Conservation (phyloP, 2,113 vertebrate species). For the Dendropsophus ebraccatus region DNA sequence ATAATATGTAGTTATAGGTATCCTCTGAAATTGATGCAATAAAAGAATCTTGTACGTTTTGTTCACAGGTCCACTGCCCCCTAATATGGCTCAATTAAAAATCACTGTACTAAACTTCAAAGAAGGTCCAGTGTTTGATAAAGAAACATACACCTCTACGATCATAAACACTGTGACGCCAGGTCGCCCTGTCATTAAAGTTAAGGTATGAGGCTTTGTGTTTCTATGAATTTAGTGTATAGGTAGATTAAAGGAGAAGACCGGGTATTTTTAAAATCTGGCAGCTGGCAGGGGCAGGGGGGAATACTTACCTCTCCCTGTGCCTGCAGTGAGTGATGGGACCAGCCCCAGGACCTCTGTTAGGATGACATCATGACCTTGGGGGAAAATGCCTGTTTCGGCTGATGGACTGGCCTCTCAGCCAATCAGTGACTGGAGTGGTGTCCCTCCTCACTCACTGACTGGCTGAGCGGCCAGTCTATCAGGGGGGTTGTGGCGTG, state of each 20-base stretch:
- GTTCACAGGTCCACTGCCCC: conserved; percentile 56
- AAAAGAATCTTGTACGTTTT: not conserved
- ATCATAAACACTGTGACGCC: conserved; percentile 71
- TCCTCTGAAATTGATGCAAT: not conserved
- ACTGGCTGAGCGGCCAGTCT: no score
- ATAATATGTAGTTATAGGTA: not conserved
- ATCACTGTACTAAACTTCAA: conserved; percentile 67
- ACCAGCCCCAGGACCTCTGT: no score
- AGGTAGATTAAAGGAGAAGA: not conserved
- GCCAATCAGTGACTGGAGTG: no score
- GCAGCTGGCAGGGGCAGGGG: no score
- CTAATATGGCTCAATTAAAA: conserved; percentile 56
- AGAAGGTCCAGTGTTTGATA: conserved; percentile 71
- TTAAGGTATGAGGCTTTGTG: conserved; percentile 69
- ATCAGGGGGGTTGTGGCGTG: no score
- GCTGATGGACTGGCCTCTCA: no score
- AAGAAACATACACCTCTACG: conserved; percentile 62
- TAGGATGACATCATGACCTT: no score
- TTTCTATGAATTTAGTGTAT: not conserved
- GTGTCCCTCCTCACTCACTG: no score
- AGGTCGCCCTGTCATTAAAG: conserved; percentile 68
- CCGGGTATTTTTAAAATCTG: no score
- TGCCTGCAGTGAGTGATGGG: no score
- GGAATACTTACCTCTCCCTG: no score
- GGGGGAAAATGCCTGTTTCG: no score